A percentile compares a stretch with the other conserved stretches of the same genome.
Conservation (phyloP, 2,888 invertebrate genomes). For the Chironomus tentans region DNA sequence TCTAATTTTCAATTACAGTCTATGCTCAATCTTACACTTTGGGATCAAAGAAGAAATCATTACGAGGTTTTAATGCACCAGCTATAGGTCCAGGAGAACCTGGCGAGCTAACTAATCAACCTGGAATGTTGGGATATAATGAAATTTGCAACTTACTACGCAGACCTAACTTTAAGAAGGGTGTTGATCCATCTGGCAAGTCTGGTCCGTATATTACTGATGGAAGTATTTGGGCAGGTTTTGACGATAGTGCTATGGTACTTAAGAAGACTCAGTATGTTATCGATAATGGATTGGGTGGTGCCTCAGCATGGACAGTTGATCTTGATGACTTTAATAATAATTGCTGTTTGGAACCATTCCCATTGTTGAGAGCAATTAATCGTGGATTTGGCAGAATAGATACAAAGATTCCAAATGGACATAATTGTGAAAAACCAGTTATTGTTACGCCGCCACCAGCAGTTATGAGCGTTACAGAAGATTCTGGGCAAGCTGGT, state of each 20-base stretch:
- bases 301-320: constrained; percentile 78
- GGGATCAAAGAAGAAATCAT: constrained; percentile 36
- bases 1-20: too few species aligned
- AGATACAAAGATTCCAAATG: constrained; percentile 45
- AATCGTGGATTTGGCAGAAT: constrained; percentile 63
- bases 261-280: constrained; percentile 69
- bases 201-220: constrained; percentile 63
- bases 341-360: constrained; percentile 70
- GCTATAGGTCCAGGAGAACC: constrained; percentile 66
- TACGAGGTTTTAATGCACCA: constrained; percentile 49
- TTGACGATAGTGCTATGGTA: constrained; percentile 70
- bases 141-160: constrained; percentile 70
- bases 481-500: constrained; percentile 46
- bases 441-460: constrained; percentile 65
- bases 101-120: constrained; percentile 74
- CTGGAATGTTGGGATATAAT: constrained; percentile 80
- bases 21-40: constrained; percentile 81
- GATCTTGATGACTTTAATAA: constrained; percentile 83
- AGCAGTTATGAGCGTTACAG: constrained; percentile 62
- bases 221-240: constrained; percentile 83
- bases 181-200: constrained; percentile 51
- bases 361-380: constrained; percentile 66
- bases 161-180: constrained; percentile 57
- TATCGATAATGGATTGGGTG: constrained; percentile 61
- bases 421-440: constrained; percentile 55